A percentile compares a stretch with the other conserved stretches of the same genome.
Conservation (phyloP, 2,113 vertebrate species). For the Caracal caracal region DNA sequence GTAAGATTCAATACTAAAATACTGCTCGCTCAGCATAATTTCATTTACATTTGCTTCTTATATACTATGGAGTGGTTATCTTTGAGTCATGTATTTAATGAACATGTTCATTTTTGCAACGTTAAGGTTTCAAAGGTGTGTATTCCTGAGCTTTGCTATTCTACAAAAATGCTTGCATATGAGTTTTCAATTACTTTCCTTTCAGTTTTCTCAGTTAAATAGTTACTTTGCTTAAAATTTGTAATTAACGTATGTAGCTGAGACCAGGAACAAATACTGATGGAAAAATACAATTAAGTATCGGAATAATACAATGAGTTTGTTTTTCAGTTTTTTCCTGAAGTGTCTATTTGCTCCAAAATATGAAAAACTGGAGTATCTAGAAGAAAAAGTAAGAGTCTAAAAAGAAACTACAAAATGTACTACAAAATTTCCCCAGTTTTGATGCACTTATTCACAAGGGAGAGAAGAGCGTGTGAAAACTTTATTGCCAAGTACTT, state of each 20-base stretch:
- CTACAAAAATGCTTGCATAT: neutral
- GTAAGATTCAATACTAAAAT: neutral
- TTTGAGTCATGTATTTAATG: neutral
- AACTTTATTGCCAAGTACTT: neutral
- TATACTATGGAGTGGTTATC: neutral
- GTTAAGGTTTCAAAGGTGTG: neutral
- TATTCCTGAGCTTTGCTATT: neutral
- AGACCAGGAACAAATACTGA: neutral
- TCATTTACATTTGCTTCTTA: neutral
- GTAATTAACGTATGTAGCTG: neutral
- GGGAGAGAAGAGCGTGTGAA: neutral
- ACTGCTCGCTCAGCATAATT: neutral
- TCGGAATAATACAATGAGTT: neutral
- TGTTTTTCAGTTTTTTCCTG: neutral
- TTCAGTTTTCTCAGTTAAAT: neutral
- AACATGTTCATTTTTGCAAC: neutral
- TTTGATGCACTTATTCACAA: neutral
- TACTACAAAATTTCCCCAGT: neutral
- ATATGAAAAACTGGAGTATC: neutral
- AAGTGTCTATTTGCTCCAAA: neutral
- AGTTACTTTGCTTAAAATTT: neutral
- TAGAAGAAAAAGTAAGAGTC: neutral
- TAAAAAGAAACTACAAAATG: neutral
- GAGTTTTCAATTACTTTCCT: neutral
- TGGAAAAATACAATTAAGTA: neutral